phyloP scores from a whole-genome alignment of 35 echinoderm and acorn worm genomes.

The Hemicentrotus pulcherrimus region DNA sequence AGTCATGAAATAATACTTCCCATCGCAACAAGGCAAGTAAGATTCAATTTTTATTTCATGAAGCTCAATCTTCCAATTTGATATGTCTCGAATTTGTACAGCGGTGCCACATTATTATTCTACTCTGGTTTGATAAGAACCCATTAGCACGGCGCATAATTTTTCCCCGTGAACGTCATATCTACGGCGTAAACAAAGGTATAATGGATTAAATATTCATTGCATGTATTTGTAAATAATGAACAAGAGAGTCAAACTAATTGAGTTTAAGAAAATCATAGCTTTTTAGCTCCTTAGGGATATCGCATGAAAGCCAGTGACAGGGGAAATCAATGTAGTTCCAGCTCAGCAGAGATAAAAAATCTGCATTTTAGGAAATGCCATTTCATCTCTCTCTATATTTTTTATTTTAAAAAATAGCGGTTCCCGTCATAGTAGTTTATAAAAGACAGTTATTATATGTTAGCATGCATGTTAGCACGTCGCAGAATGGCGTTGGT shows the following conservation, averaged over 20 bases:
- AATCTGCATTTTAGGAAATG: neutral
- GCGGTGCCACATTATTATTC: neutral
- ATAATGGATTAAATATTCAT: neutral
- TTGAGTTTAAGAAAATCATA: neutral
- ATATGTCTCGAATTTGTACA: neutral
- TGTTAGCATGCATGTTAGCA: neutral
- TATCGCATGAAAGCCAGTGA: neutral
- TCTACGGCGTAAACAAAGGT: neutral
- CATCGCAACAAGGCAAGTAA: neutral
- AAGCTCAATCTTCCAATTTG: neutral
- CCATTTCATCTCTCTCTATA: neutral
- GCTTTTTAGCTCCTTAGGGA: neutral
- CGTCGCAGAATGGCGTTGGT: no score
- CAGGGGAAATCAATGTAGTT: neutral
- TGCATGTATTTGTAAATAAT: neutral
- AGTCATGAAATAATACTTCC: neutral
- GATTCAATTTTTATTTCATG: neutral
- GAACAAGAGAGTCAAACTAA: constrained; percentile 1
- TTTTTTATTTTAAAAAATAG: neutral
- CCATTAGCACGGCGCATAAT: neutral
- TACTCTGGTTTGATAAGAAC: neutral
- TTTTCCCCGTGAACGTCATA: neutral
- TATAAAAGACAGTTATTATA: neutral
- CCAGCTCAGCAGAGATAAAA: neutral
- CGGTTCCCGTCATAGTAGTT: no score